These are phyloP conservation scores for Drosophila simulans DNA, from an alignment of 1,140 invertebrate genomes.

Conservation along the genomic window DNA sequence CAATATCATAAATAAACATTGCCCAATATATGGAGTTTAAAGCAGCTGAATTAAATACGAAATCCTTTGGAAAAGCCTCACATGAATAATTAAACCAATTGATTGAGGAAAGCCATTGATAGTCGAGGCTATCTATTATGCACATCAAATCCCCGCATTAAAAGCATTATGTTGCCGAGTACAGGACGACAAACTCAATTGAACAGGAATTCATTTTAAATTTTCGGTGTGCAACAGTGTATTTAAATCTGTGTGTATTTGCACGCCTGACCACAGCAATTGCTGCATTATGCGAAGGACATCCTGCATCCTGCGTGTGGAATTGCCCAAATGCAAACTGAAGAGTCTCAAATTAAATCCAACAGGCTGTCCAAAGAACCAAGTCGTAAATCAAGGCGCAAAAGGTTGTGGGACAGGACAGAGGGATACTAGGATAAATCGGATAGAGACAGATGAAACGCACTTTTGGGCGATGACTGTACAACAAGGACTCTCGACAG, in stretches of 20 bases:
- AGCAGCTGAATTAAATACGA: too few species aligned
- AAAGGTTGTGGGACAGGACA: conserved; percentile 6
- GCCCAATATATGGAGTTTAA: background rate
- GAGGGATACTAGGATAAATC: background rate
- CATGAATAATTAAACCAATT: background rate
- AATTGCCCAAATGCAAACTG: conserved; percentile 23
- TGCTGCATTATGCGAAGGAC: conserved; percentile 33
- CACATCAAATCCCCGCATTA: background rate
- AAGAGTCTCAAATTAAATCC: conserved; percentile 62
- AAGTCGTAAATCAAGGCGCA: conserved; percentile 44
- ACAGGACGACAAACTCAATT: conserved; percentile 32
- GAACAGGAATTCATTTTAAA: conserved; percentile 60
- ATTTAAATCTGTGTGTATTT: background rate
- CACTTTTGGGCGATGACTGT: conserved; percentile 59
- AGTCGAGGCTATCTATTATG: background rate
- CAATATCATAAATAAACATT: background rate
- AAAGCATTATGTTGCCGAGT: background rate
- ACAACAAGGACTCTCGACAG: conserved; percentile 66
- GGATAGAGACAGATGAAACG: conserved; percentile 23
- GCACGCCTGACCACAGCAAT: conserved; percentile 40
- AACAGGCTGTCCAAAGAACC: conserved; percentile 46
- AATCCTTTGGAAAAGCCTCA: background rate
- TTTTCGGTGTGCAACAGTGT: conserved; percentile 19
- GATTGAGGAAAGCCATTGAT: background rate
- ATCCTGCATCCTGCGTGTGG: conserved; percentile 18